Evolutionary conservation across 1,140 invertebrate genomes (phyloP), one percentile per base, ranked within the genome.

Genomic region (Rhyzopertha dominica): DNA sequence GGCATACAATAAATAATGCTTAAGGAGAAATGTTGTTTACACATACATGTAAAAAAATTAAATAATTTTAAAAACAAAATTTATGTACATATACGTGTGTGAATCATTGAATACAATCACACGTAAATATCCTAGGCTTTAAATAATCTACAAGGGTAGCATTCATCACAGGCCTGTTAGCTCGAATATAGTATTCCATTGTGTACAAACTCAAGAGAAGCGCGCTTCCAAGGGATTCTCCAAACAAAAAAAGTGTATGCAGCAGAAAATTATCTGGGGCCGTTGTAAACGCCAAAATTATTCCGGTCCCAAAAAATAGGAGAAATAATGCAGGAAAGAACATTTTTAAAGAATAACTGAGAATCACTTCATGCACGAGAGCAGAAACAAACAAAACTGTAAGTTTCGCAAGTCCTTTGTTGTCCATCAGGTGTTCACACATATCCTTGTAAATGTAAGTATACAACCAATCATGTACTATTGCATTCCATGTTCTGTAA

Each of bases 401-500:
- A 18, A 77, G 49, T 22, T 74, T 74, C 0, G 80, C 65, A 0
- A 76, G n/a, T 0, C 66, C 41, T 22, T 77, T 77, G 22, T 70
- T 76, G 43, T 72, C 69, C 9, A 59, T 61, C 0, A 78, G 53
- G 22, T 80, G 69, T 40, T 77, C 77, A 31, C 80, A 81, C n/a
- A 87, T 61, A 56, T 95, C 93, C 57, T 81, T 83, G 66, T 95
- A 97, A 13, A 98, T 76, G 66, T 96, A 95, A 1, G 82, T 81
- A 54, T 94, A 90, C 0, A 98, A 71, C 92, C 92, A 98, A 49
- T 95, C 90, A 61, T 95, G 85, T 0, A 98, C 92, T 0, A 96
- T 81, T 9, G 89, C 76, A 64, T 98, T 98, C 94, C 95, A 98
- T 5, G 84, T 88, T 12, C 91, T 77, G 63, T 93, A 97, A 62